A percentile compares a stretch with the other conserved stretches of the same genome.
phyloP scores from a whole-genome alignment of 2,888 invertebrate species.

The Cantharis lateralis region DNA sequence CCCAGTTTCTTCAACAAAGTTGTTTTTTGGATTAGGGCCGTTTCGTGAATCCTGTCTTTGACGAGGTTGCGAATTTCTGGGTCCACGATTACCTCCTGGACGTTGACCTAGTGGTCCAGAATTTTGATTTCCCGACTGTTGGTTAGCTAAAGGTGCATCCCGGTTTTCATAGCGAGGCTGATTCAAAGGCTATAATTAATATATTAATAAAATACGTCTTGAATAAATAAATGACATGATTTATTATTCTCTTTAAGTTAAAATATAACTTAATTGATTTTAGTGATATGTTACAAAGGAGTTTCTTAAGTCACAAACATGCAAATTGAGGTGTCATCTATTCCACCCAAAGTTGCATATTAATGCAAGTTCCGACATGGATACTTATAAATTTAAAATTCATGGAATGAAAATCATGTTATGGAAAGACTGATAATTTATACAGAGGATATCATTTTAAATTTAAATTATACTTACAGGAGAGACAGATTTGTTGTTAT shows the following conservation, averaged over 20 bases:
- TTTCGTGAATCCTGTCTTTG: conserved; percentile 48
- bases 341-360: too few species aligned
- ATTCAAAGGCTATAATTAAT: conserved; percentile 50
- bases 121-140: conserved; percentile 34
- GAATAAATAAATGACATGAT: too few species aligned
- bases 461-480: conserved; percentile 48
- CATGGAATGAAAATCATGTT: too few species aligned
- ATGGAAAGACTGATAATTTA: too few species aligned
- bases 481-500: conserved; percentile 55
- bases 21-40: conserved; percentile 42
- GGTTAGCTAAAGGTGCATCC: conserved; percentile 38
- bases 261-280: too few species aligned
- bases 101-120: conserved; percentile 32
- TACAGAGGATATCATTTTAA: too few species aligned
- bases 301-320: too few species aligned
- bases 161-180: conserved; percentile 53
- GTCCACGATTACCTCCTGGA: conserved; percentile 33
- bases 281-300: too few species aligned
- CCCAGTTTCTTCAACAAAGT: conserved; percentile 47
- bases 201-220: neutral
- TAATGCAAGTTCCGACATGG: too few species aligned
- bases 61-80: conserved; percentile 34
- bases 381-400: too few species aligned
- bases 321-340: too few species aligned
- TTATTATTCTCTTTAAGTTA: too few species aligned